phyloP scores from a whole-genome alignment of 2,797 vertebrate species.

The Myioborus melanocephalus region DNA sequence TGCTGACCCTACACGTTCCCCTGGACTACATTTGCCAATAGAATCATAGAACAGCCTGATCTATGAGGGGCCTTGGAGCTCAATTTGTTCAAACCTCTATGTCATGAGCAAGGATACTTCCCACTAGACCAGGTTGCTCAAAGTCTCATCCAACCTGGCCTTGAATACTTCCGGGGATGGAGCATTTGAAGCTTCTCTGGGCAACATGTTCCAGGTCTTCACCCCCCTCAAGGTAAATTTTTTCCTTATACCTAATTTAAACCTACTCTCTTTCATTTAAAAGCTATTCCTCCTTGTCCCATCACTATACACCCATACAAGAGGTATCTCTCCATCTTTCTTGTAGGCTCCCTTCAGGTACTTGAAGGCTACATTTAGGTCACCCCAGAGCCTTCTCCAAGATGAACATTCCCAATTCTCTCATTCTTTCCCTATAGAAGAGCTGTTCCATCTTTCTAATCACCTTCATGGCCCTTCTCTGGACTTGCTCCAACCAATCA shows the following conservation, averaged over 20 bases:
- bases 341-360: not conserved
- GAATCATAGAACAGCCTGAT: not conserved
- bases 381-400: not conserved
- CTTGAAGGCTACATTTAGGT: not conserved
- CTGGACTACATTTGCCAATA: not conserved
- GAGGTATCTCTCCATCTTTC: not conserved
- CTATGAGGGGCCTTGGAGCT: not conserved
- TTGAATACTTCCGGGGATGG: not conserved
- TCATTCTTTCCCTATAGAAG: not conserved
- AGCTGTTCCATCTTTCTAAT: not conserved
- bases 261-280: not conserved
- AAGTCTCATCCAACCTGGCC: not conserved
- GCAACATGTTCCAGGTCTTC: not conserved
- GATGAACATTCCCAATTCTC: not conserved
- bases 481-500: not conserved
- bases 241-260: not conserved
- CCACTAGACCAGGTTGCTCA: not conserved
- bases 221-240: not conserved
- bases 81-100: not conserved
- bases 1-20: rapidly evolving
- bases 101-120: not conserved
- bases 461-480: not conserved
- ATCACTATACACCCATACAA: not conserved
- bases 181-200: not conserved
- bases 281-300: not conserved